These are phyloP conservation scores for Haliclystus octoradiatus DNA, from an alignment of 30 jellyfish, hydroid and myxozoan species.

Conservation along the genomic window DNA sequence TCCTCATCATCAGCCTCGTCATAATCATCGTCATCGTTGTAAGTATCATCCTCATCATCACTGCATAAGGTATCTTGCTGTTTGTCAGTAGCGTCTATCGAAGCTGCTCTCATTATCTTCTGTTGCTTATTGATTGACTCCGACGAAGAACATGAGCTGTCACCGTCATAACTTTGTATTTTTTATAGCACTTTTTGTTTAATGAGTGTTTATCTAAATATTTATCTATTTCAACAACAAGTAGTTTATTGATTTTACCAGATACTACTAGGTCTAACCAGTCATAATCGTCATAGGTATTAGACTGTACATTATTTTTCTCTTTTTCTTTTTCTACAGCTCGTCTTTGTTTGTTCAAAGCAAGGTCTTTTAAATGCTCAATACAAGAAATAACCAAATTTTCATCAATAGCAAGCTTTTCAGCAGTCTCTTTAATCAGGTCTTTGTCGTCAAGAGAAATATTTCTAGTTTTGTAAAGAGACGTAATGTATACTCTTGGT, in stretches of 20 bases:
- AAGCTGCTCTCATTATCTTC: background rate
- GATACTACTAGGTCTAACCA: slow-evolving; percentile 1
- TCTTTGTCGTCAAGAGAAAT: background rate
- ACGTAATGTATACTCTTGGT: slow-evolving; percentile 5
- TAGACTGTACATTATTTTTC: background rate
- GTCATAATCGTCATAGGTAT: slow-evolving; percentile 8
- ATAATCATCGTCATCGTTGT: too few species aligned
- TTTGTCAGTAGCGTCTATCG: background rate
- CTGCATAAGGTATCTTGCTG: slow-evolving; percentile 1
- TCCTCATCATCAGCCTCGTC: too few species aligned
- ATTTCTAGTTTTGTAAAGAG: background rate
- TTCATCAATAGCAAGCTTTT: background rate
- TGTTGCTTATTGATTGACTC: background rate
- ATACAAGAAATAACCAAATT: background rate
- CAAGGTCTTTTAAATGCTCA: slow-evolving; percentile 4
- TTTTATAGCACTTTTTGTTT: background rate
- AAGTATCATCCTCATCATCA: slow-evolving; percentile 5
- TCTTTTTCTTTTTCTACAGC: background rate
- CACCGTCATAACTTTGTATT: slow-evolving; percentile 5
- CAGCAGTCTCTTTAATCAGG: slow-evolving; percentile 3
- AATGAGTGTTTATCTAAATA: slow-evolving; percentile 3
- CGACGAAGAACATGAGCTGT: background rate
- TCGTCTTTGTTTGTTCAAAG: background rate
- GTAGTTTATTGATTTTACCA: background rate
- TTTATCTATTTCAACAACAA: slow-evolving; percentile 11